phyloP scores from a whole-genome alignment of 2,113 vertebrate species.

The Numenius arquata region DNA sequence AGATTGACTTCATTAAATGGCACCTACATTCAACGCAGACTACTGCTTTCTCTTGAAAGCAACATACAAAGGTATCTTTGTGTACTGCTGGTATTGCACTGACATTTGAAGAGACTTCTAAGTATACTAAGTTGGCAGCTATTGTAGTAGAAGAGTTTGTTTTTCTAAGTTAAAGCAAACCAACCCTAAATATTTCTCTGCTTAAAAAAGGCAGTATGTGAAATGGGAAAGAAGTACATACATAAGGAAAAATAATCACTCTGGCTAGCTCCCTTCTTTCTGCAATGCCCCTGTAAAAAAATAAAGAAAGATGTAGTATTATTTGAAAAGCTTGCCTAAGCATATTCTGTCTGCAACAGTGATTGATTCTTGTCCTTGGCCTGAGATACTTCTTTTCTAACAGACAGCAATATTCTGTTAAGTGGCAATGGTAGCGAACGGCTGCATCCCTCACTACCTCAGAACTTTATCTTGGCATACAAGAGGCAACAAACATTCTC shows the following conservation, averaged over 20 bases:
- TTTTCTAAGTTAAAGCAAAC: not conserved
- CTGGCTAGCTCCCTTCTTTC: not conserved
- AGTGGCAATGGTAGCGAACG: not conserved
- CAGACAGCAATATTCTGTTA: not conserved
- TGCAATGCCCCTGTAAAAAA: fast-evolving
- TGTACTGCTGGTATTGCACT: not conserved
- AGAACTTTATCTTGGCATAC: not conserved
- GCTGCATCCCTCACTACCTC: not conserved
- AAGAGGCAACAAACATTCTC: not conserved
- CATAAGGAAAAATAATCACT: not conserved
- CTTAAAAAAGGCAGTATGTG: not conserved
- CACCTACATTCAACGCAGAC: not conserved
- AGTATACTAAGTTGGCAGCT: not conserved
- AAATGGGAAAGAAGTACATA: not conserved
- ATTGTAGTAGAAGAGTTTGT: not conserved
- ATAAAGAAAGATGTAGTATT: not conserved
- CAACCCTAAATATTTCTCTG: not conserved
- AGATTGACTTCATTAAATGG: constrained; percentile 6
- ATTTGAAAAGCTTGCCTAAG: not conserved
- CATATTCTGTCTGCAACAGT: not conserved
- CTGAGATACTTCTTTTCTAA: not conserved
- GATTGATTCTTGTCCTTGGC: not conserved
- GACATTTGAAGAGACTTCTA: not conserved
- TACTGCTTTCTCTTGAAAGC: not conserved
- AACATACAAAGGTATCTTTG: not conserved